Evolutionary conservation across 2,113 vertebrate species (phyloP).

Genomic region (Crypturellus undulatus): DNA sequence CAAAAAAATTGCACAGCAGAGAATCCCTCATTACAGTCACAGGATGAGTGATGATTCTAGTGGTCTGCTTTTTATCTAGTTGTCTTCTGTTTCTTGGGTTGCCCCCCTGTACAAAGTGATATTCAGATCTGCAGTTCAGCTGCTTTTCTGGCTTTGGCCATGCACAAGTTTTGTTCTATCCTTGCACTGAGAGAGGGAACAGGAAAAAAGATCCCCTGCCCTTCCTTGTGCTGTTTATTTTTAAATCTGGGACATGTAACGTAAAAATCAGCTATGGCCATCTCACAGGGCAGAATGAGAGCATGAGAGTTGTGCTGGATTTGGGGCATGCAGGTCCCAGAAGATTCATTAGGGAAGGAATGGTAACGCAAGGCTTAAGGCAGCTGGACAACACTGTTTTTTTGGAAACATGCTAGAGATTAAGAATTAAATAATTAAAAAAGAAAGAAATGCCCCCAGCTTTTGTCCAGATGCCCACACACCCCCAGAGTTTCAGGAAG

Average conservation of each 20-base stretch:
- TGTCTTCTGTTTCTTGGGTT: background rate
- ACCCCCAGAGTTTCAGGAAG: background rate
- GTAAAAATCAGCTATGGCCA: background rate
- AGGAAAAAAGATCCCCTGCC: background rate
- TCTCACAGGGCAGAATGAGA: background rate
- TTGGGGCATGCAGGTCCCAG: background rate
- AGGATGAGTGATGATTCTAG: background rate
- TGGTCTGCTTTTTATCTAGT: background rate
- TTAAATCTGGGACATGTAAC: background rate
- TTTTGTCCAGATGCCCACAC: background rate
- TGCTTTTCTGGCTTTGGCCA: fast-evolving
- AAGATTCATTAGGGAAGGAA: background rate
- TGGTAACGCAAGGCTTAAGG: fast-evolving
- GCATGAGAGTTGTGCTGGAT: background rate
- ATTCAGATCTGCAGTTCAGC: background rate
- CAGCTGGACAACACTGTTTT: background rate
- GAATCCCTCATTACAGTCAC: background rate
- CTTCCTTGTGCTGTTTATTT: background rate
- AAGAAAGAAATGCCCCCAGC: background rate
- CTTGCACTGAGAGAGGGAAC: background rate
- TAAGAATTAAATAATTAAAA: too few relatives aligned
- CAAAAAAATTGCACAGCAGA: background rate
- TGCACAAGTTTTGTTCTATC: background rate
- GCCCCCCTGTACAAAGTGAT: background rate
- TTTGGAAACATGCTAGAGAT: background rate